Evolutionary conservation across 2,113 vertebrate species (phyloP).

Genomic region (Seriola quinqueradiata): DNA sequence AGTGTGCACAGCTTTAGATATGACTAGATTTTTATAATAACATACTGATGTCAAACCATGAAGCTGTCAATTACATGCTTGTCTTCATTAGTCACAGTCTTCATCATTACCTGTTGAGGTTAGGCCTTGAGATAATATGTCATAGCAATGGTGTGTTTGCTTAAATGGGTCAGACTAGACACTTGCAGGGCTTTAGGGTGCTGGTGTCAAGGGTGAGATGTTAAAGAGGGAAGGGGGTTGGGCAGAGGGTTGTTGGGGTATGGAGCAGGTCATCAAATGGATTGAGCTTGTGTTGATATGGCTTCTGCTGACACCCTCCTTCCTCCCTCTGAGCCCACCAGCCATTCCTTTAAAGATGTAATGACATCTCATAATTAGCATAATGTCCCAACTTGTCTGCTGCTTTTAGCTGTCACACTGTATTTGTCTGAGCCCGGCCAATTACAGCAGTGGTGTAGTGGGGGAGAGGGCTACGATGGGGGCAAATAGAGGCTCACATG

Average conservation of each 20-base stretch:
- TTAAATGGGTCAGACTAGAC: conserved; percentile 71
- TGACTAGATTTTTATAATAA: conserved; percentile 8
- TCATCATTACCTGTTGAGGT: conserved; percentile 58
- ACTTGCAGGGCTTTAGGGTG: conserved; percentile 71
- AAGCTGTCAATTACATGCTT: conserved; percentile 32
- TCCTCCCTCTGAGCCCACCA: conserved; percentile 68
- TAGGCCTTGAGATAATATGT: conserved; percentile 53
- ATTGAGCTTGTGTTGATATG: conserved; percentile 66
- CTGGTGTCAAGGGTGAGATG: conserved; percentile 64
- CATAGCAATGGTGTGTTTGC: conserved; percentile 46
- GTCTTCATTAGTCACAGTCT: conserved; percentile 51
- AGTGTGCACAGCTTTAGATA: not conserved
- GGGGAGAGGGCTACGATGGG: conserved; percentile 26
- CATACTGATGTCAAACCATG: conserved; percentile 27
- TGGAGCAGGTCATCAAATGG: conserved; percentile 49
- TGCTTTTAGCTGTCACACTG: conserved; percentile 84
- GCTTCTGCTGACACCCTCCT: conserved; percentile 83
- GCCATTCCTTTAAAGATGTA: conserved; percentile 82
- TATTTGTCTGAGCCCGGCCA: conserved; percentile 82
- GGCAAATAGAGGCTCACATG: conserved; percentile 60
- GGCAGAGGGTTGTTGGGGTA: not conserved
- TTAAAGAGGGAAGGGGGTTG: conserved; percentile 40
- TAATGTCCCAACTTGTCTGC: conserved; percentile 85
- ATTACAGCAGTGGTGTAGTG: conserved; percentile 62
- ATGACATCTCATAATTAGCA: conserved; percentile 85